Percentiles rank a stretch among this genome's conserved stretches.
phyloP scores from a whole-genome alignment of 2,113 vertebrate species.

The Lepus timidus region DNA sequence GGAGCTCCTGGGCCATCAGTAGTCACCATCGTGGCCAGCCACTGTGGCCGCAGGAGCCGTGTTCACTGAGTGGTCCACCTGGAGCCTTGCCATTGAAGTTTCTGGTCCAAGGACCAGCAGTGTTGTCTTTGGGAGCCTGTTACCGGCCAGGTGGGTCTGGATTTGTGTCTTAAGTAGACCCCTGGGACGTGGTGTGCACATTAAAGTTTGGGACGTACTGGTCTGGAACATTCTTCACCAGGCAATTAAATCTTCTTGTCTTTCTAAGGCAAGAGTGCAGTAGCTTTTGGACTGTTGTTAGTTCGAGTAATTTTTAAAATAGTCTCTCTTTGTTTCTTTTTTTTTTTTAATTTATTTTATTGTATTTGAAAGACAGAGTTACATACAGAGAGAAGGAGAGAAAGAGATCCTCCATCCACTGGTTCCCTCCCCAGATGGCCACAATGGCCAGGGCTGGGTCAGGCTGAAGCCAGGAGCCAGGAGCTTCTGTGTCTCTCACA shows the following conservation, averaged over 20 bases:
- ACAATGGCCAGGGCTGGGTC: no score
- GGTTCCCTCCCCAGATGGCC: no score
- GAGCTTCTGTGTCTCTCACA: no score
- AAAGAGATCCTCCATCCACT: no score
- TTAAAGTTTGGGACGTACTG: neutral
- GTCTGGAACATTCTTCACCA: neutral
- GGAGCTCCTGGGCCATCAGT: neutral
- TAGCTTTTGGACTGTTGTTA: neutral
- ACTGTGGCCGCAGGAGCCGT: neutral
- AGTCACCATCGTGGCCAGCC: no score
- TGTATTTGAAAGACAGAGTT: no score
- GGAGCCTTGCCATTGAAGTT: neutral
- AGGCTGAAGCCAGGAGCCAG: no score
- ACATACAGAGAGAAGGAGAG: no score
- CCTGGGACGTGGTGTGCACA: neutral
- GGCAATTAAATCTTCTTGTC: conserved; percentile 18
- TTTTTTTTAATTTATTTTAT: no score
- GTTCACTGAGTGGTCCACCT: neutral
- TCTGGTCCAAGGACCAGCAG: neutral
- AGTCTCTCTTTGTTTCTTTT: no score
- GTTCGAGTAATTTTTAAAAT: no score
- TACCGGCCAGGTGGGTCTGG: neutral
- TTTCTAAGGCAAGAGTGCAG: neutral
- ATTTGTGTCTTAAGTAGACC: neutral
- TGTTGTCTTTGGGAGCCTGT: neutral